phyloP scores from a whole-genome alignment of 2,113 vertebrate species.

The Anthoscopus minutus region DNA sequence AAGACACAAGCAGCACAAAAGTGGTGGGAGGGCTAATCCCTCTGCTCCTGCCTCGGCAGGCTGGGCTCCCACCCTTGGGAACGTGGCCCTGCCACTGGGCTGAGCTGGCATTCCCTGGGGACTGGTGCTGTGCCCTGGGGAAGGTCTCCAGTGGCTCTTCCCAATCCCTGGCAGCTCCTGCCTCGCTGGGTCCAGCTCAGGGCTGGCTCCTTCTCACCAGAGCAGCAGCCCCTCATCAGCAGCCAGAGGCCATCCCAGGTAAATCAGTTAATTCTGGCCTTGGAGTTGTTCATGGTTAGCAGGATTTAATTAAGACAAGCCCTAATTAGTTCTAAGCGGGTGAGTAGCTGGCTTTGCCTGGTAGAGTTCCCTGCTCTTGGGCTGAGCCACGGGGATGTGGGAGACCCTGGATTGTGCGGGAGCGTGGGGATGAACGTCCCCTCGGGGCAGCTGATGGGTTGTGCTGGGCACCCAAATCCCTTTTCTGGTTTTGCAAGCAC shows the following conservation, averaged over 20 bases:
- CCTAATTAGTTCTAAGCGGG: conserved; percentile 27
- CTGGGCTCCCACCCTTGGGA: background rate
- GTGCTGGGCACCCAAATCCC: accelerated
- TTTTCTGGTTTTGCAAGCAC: accelerated
- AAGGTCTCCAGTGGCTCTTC: background rate
- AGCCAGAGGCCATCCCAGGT: background rate
- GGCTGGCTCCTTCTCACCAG: accelerated
- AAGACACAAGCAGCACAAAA: background rate
- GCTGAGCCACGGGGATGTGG: background rate
- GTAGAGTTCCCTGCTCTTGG: background rate
- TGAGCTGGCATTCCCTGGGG: background rate
- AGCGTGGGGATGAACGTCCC: accelerated
- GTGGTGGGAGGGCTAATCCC: background rate
- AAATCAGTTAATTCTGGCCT: conserved; percentile 6
- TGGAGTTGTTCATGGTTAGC: background rate
- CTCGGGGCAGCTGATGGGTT: accelerated
- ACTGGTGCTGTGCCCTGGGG: background rate
- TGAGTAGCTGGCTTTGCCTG: background rate
- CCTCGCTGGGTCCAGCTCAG: accelerated
- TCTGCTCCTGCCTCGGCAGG: background rate
- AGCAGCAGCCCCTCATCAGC: background rate
- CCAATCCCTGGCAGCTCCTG: background rate
- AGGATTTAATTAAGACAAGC: conserved; percentile 53
- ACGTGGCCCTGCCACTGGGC: accelerated
- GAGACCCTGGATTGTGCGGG: accelerated